phyloP scores from a whole-genome alignment of 2,113 vertebrate genomes.

The Melanerpes formicivorus region DNA sequence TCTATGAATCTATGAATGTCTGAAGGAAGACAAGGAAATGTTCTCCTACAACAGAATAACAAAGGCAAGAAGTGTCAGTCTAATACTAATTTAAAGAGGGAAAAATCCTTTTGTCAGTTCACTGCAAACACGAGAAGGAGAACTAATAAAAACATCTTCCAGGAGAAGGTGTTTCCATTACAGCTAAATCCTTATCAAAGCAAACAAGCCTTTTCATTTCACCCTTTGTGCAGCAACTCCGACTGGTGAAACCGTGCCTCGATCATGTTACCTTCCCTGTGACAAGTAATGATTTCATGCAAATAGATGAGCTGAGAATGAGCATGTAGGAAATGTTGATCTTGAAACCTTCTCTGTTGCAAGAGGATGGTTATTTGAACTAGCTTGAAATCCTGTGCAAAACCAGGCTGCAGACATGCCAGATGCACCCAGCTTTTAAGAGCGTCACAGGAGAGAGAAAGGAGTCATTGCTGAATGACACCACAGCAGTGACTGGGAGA shows the following conservation, averaged over 20 bases:
- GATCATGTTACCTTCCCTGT: background rate
- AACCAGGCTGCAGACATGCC: background rate
- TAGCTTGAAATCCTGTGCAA: background rate
- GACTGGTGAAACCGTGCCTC: background rate
- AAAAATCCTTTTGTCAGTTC: slow-evolving; percentile 22
- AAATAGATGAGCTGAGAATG: slow-evolving; percentile 11
- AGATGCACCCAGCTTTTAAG: background rate
- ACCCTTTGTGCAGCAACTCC: background rate
- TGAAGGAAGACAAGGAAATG: background rate
- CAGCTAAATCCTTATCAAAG: slow-evolving; percentile 54
- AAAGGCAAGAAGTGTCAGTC: background rate
- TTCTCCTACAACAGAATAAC: background rate
- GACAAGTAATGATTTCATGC: slow-evolving; percentile 37
- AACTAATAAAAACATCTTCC: slow-evolving; percentile 53
- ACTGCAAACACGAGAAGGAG: slow-evolving; percentile 40
- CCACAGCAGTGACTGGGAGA: background rate
- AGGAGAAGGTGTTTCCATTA: slow-evolving; percentile 40
- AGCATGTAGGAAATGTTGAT: background rate
- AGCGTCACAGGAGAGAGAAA: background rate
- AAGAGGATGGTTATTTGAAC: background rate
- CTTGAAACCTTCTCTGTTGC: background rate
- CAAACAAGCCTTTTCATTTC: slow-evolving; percentile 49
- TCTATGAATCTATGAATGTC: background rate
- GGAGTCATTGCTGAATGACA: background rate
- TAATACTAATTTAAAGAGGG: background rate